These are phyloP conservation scores for Tyrannus savana DNA, from an alignment of 2,113 vertebrate genomes.

Conservation along the genomic window DNA sequence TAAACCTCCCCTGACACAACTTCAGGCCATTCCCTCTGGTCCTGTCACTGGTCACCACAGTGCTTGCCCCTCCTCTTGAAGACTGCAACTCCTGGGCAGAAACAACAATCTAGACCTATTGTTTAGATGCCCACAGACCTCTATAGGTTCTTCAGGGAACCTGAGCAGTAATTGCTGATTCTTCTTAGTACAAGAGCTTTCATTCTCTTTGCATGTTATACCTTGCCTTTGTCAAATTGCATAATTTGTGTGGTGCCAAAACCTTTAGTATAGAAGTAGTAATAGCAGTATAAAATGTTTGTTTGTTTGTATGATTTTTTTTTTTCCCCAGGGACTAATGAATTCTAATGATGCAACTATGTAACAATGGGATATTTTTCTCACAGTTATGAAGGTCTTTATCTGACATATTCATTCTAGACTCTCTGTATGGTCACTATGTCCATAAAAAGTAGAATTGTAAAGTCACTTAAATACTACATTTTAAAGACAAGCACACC, in stretches of 20 bases:
- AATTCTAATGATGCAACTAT: not conserved
- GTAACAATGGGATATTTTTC: not conserved
- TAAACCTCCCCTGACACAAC: too few species aligned
- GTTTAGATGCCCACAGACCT: not conserved
- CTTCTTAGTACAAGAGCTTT: not conserved
- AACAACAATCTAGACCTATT: not conserved
- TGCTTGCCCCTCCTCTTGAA: not conserved
- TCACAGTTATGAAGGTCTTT: not conserved
- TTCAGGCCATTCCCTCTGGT: too few species aligned
- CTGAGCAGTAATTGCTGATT: not conserved
- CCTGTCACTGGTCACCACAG: too few species aligned
- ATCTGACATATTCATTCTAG: not conserved
- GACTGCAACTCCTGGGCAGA: not conserved
- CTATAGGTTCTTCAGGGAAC: not conserved
- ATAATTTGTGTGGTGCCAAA: not conserved
- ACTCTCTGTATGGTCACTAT: not conserved
- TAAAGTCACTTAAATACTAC: not conserved
- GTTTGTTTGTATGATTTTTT: not conserved
- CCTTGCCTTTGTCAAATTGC: not conserved
- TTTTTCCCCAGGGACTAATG: not conserved
- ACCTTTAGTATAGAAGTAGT: not conserved
- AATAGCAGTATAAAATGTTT: not conserved
- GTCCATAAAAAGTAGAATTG: not conserved
- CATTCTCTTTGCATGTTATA: not conserved
- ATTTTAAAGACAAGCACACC: not conserved